A percentile compares a stretch with the other conserved stretches of the same genome.
These are phyloP conservation scores for Sarcophaga bullata DNA, from an alignment of 1,140 invertebrate species.

Conservation along the genomic window DNA sequence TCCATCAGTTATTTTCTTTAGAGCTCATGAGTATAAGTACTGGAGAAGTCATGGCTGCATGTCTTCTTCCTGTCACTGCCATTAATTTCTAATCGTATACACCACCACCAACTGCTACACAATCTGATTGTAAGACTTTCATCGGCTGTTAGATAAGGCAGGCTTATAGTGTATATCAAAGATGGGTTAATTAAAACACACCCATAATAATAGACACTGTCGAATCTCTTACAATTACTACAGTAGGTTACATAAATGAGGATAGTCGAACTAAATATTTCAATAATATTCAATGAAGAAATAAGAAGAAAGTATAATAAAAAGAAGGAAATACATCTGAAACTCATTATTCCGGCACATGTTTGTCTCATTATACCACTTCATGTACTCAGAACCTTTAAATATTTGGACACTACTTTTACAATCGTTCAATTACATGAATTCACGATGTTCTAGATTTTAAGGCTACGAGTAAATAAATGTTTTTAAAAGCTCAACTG, in stretches of 20 bases:
- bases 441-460: no score
- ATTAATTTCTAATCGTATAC: constrained; percentile 8
- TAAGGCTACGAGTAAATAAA: no score
- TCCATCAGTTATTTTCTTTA: background rate
- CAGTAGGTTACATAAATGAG: background rate
- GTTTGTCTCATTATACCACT: no score
- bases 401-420: no score
- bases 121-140: background rate
- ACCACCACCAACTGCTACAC: constrained; percentile 7
- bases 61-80: constrained; percentile 23
- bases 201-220: background rate
- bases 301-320: no score
- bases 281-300: no score
- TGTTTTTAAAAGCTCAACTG: no score
- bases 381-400: no score
- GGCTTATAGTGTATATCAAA: background rate
- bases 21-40: background rate
- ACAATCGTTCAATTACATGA: no score
- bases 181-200: background rate
- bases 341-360: no score
- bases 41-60: constrained; percentile 21
- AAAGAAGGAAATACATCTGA: no score
- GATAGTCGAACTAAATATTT: no score
- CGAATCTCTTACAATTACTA: constrained; percentile 1
- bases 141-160: background rate